Evolutionary conservation across 2,113 vertebrate genomes (phyloP).

Genomic region (Platanista minor): DNA sequence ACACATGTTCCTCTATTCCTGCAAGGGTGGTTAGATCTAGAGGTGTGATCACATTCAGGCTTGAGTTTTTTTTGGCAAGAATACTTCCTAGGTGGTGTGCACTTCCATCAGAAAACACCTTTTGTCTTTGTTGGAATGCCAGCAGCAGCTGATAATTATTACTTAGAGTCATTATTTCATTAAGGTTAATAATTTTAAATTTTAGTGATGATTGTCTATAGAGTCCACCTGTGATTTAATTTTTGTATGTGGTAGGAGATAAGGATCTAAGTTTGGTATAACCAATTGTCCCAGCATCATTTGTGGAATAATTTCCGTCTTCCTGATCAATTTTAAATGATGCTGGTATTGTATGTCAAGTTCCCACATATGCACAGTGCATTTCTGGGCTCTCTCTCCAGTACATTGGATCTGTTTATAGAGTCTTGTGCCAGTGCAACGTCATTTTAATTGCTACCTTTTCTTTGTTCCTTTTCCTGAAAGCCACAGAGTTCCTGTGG

Average conservation of each 20-base stretch:
- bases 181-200: neutral
- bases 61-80: neutral
- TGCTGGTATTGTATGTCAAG: no score
- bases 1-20: neutral
- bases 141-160: neutral
- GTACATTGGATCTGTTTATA: neutral
- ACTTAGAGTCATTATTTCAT: neutral
- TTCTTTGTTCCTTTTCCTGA: neutral
- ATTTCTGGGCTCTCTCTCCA: neutral
- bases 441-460: neutral
- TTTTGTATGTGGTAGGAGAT: neutral
- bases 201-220: neutral
- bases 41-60: neutral
- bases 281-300: neutral
- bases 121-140: neutral
- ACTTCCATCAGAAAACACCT: neutral
- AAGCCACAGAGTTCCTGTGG: neutral
- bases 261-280: neutral
- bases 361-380: neutral
- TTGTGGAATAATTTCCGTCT: neutral
- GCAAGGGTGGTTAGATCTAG: neutral
- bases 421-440: neutral
- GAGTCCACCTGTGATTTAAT: neutral
- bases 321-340: neutral
- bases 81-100: neutral